These are phyloP conservation scores for Esox lucius DNA, from an alignment of 2,797 vertebrate genomes.

Conservation along the genomic window DNA sequence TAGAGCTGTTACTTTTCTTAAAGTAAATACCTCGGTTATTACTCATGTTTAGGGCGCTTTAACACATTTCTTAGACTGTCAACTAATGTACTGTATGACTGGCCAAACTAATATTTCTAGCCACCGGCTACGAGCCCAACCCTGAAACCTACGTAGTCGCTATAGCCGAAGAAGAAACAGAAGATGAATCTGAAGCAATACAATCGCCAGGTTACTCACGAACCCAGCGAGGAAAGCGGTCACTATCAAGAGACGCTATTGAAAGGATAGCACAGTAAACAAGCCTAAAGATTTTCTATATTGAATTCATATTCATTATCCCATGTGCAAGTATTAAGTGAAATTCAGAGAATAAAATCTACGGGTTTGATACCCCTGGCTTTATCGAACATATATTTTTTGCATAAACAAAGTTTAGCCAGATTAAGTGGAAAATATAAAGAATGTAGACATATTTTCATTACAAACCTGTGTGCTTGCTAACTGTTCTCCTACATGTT, in stretches of 20 bases:
- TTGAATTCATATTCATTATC: constrained; percentile 50
- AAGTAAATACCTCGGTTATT: not conserved
- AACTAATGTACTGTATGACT: constrained; percentile 85
- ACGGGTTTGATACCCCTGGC: constrained; percentile 73
- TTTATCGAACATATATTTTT: constrained; percentile 66
- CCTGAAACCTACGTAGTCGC: constrained; percentile 88
- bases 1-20: not conserved
- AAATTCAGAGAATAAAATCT: constrained; percentile 51
- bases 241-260: constrained; percentile 77
- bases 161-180: constrained; percentile 85
- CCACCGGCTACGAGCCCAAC: constrained; percentile 87
- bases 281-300: constrained; percentile 47
- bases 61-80: constrained; percentile 57
- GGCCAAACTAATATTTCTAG: constrained; percentile 87
- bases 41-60: not conserved
- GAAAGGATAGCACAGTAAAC: constrained; percentile 76
- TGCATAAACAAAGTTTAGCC: constrained; percentile 58
- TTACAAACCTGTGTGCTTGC: constrained; percentile 73
- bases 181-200: constrained; percentile 86
- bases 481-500: constrained; percentile 67
- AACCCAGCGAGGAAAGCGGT: constrained; percentile 87
- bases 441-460: constrained; percentile 53
- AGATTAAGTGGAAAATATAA: constrained; percentile 47
- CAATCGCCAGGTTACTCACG: constrained; percentile 73
- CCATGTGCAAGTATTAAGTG: constrained; percentile 46